phyloP scores from a whole-genome alignment of 2,797 vertebrate genomes.

The Phataginus tricuspis region DNA sequence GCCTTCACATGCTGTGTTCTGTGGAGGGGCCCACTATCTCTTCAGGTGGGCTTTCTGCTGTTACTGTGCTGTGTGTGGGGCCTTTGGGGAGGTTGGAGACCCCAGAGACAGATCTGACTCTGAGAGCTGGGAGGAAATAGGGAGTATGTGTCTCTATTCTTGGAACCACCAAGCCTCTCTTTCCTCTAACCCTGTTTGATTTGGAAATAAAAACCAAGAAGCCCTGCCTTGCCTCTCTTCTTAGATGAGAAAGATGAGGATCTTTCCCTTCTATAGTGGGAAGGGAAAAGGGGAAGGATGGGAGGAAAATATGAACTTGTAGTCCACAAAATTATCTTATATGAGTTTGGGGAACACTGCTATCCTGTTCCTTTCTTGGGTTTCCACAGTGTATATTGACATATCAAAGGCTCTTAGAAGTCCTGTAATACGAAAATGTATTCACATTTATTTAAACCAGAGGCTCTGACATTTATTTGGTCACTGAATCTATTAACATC shows the following conservation, averaged over 20 bases:
- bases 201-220: neutral
- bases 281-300: neutral
- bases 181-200: neutral
- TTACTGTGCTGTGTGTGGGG: neutral
- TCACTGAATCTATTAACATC: neutral
- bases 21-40: neutral
- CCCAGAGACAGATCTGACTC: neutral
- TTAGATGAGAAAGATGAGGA: neutral
- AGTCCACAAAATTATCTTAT: neutral
- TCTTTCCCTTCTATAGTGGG: neutral
- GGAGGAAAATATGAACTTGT: neutral
- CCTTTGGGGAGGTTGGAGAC: neutral
- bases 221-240: neutral
- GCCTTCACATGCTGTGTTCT: neutral
- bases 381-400: neutral
- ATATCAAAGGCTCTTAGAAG: constrained; percentile 25
- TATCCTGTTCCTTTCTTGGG: neutral
- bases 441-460: constrained; percentile 20
- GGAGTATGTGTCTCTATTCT: neutral
- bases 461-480: neutral
- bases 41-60: neutral
- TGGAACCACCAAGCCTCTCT: neutral
- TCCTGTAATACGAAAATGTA: constrained; percentile 20
- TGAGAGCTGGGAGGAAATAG: neutral
- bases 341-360: neutral